phyloP scores from a whole-genome alignment of 2,797 vertebrate species.

The Paramormyrops hopkinsi region DNA sequence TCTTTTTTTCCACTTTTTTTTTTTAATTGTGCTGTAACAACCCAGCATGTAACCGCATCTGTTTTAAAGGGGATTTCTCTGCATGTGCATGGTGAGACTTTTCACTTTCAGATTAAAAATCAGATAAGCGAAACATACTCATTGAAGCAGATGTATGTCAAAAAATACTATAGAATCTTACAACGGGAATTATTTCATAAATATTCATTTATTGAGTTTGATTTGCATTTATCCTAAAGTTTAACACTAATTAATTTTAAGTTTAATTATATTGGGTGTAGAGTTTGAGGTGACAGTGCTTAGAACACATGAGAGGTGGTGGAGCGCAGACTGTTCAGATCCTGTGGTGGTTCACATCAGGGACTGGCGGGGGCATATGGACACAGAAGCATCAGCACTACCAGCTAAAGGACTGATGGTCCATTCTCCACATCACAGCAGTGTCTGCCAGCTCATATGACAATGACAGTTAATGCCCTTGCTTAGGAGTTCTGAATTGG shows the following conservation, averaged over 20 bases:
- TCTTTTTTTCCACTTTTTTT: not conserved
- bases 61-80: not conserved
- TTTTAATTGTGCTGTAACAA: not conserved
- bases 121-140: not conserved
- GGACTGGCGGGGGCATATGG: not conserved
- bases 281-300: not conserved
- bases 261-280: not conserved
- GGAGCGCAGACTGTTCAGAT: not conserved
- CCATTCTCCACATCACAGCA: not conserved
- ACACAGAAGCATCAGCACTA: not conserved
- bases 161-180: not conserved
- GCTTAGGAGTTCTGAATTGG: not conserved
- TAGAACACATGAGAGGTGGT: not conserved
- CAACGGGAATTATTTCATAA: not conserved
- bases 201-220: not conserved
- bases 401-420: not conserved
- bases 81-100: not conserved
- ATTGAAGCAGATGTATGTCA: not conserved
- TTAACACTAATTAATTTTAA: not conserved
- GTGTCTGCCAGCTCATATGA: not conserved
- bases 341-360: not conserved
- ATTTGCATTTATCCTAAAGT: not conserved
- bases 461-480: not conserved
- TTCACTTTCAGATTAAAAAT: not conserved
- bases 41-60: not conserved